Conservation (phyloP, 2,797 vertebrate genomes). For the Etheostoma nigrum region DNA sequence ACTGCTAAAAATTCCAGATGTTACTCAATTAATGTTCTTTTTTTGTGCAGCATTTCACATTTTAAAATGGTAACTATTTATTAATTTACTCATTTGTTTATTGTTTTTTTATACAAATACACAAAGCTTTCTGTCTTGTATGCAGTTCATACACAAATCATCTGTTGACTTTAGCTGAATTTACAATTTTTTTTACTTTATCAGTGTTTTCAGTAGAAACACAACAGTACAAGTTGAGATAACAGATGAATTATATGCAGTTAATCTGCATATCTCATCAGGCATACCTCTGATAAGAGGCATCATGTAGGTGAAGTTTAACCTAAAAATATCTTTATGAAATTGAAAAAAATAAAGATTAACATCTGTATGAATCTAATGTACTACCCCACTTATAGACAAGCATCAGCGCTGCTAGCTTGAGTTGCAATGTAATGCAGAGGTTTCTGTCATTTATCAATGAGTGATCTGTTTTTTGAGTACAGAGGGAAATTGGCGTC, state of each 20-base stretch:
- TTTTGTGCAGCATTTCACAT: not conserved
- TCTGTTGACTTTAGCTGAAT: not conserved
- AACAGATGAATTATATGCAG: not conserved
- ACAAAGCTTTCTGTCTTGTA: not conserved
- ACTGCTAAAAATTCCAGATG: not conserved
- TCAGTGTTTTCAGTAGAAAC: conserved; percentile 14
- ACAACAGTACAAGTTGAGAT: not conserved
- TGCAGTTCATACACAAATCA: not conserved
- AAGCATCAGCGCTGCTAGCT: not conserved
- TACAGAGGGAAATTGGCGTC: not conserved
- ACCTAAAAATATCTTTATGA: not conserved
- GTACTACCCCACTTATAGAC: not conserved
- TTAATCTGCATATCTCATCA: not conserved
- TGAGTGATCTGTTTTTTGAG: not conserved
- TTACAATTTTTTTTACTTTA: not conserved
- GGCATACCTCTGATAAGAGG: not conserved
- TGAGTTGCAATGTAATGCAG: not conserved
- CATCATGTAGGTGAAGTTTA: conserved; percentile 3
- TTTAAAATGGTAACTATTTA: not conserved
- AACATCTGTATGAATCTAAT: not conserved
- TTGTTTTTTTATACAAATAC: no score
- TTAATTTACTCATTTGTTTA: not conserved
- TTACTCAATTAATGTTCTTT: not conserved
- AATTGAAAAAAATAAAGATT: not conserved
- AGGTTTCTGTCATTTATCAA: not conserved